Percentiles rank a stretch among this genome's conserved stretches.
Conservation (phyloP, 2,888 invertebrate genomes). For the Apocheima hispidaria region DNA sequence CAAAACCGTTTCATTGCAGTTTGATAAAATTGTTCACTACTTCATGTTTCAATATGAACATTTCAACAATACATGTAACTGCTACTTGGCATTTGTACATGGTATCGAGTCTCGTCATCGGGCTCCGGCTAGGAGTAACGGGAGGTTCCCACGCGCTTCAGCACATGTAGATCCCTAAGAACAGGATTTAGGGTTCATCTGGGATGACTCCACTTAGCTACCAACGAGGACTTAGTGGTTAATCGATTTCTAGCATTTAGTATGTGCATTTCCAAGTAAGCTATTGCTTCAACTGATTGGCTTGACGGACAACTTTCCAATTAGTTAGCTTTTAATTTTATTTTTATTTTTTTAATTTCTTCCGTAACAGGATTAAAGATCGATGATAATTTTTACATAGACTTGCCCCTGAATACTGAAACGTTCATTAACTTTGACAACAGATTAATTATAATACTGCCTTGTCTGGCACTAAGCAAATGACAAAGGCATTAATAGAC, state of each 20-base stretch:
- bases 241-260: constrained; percentile 12
- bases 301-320: neutral
- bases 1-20: neutral
- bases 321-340: neutral
- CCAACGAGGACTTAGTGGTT: constrained; percentile 19
- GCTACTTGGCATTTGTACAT: constrained; percentile 14
- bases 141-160: constrained; percentile 59
- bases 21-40: neutral
- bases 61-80: constrained; percentile 11
- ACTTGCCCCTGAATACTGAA: too few species aligned
- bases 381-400: too few species aligned
- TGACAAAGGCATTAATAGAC: too few species aligned
- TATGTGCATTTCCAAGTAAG: neutral
- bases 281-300: neutral
- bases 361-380: too few species aligned
- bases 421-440: too few species aligned
- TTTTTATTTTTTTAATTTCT: too few species aligned
- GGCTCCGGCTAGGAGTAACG: constrained; percentile 49
- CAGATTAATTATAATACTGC: too few species aligned
- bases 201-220: constrained; percentile 12
- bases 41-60: neutral
- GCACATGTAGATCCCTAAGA: constrained; percentile 58
- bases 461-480: too few species aligned
- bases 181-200: constrained; percentile 24
- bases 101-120: constrained; percentile 24